These are phyloP conservation scores for Himalopsyche phryganea DNA, from an alignment of 1,140 invertebrate genomes.

Conservation along the genomic window DNA sequence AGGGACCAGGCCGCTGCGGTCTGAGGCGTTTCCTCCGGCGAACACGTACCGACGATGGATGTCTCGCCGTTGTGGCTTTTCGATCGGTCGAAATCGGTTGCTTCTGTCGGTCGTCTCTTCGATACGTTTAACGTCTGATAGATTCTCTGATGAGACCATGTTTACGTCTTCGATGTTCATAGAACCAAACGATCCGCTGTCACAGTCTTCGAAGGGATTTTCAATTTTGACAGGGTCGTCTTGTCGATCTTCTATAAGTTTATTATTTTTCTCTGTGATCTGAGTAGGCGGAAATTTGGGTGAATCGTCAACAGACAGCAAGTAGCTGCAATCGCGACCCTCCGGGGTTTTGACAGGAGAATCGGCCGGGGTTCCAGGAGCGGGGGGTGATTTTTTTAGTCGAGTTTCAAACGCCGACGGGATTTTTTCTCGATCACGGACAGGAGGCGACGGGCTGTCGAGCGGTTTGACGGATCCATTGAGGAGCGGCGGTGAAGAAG, in stretches of 20 bases:
- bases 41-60: no score
- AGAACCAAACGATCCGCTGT: constrained; percentile 23
- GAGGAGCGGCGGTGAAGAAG: neutral
- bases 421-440: neutral
- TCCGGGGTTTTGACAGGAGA: no score
- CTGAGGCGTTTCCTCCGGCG: no score
- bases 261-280: no score
- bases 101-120: neutral
- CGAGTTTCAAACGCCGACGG: neutral
- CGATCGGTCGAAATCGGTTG: neutral
- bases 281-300: no score
- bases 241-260: no score
- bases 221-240: neutral
- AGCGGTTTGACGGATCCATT: neutral
- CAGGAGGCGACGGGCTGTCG: constrained; percentile 1
- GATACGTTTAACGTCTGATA: constrained; percentile 2
- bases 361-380: no score
- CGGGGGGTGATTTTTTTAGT: neutral
- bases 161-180: constrained; percentile 15
- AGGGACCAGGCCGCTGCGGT: no score
- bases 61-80: neutral
- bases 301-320: no score
- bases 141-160: constrained; percentile 13
- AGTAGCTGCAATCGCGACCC: no score
- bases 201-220: constrained; percentile 10